Conservation (phyloP, 2,797 vertebrate genomes). For the Limnodromus scolopaceus region DNA sequence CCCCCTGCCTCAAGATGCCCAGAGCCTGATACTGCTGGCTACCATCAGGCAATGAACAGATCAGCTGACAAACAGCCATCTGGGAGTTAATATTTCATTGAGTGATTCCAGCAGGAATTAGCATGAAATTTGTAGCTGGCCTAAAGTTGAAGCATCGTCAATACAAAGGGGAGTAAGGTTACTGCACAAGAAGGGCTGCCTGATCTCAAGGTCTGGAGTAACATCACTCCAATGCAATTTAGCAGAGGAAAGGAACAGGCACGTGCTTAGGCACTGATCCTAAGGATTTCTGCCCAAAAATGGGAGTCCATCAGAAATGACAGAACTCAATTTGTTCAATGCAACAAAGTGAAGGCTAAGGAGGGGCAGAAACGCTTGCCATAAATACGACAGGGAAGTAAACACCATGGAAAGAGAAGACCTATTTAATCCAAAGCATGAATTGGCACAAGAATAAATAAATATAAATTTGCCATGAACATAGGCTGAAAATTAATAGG, state of each 20-base stretch:
- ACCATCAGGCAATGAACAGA: not conserved
- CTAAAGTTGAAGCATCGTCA: not conserved
- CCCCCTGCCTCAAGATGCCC: not conserved
- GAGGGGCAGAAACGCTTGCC: not conserved
- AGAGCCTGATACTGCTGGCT: not conserved
- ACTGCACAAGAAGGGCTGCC: not conserved
- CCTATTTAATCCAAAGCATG: constrained; percentile 18
- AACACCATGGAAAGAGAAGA: not conserved
- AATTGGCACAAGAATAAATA: constrained; percentile 37
- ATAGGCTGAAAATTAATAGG: constrained; percentile 25
- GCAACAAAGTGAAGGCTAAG: not conserved
- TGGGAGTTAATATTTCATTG: not conserved
- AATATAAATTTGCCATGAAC: constrained; percentile 2
- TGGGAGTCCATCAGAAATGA: not conserved
- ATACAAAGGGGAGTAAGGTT: not conserved
- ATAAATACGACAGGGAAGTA: not conserved
- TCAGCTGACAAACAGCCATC: not conserved
- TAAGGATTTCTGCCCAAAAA: not conserved
- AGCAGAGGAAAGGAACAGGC: not conserved
- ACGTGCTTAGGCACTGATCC: not conserved
- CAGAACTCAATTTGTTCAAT: not conserved
- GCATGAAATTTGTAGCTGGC: not conserved
- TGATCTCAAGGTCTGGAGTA: not conserved
- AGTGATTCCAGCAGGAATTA: not conserved
- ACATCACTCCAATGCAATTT: rapidly evolving